A percentile compares a stretch with the other conserved stretches of the same genome.
These are phyloP conservation scores for Scophthalmus maximus DNA, from an alignment of 2,113 vertebrate species.

Conservation along the genomic window DNA sequence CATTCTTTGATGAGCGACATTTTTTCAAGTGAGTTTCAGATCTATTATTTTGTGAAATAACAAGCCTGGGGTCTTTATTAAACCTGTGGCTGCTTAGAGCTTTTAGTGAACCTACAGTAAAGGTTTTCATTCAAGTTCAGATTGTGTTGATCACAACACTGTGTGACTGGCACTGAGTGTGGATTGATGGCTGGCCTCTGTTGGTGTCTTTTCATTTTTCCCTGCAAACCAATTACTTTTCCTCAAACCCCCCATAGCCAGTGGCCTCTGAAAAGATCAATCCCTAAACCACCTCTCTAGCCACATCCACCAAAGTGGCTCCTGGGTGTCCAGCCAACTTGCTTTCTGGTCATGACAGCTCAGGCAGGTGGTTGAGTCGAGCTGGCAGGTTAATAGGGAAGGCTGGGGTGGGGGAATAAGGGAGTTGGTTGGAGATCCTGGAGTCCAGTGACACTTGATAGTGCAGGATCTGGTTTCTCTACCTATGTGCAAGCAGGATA, in stretches of 20 bases:
- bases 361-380: slow-evolving; percentile 32
- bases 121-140: background rate
- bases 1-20: slow-evolving; percentile 11
- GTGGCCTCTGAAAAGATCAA: slow-evolving; percentile 22
- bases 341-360: slow-evolving; percentile 4
- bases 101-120: too few relatives aligned
- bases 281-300: slow-evolving; percentile 1
- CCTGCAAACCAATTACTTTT: background rate
- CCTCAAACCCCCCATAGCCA: background rate
- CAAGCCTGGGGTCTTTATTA: slow-evolving; percentile 16
- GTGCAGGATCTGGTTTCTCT: slow-evolving; percentile 54
- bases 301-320: background rate
- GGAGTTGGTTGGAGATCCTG: background rate
- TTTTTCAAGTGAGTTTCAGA: background rate
- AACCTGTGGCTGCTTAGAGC: slow-evolving; percentile 4
- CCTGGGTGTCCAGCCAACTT: background rate
- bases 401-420: slow-evolving; percentile 18
- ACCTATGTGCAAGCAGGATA: slow-evolving; percentile 5
- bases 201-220: background rate
- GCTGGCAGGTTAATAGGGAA: background rate
- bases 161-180: background rate
- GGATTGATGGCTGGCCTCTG: background rate
- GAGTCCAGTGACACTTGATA: slow-evolving; percentile 52
- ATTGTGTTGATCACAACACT: background rate
- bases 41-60: slow-evolving; percentile 16